Conservation (phyloP, 2,113 vertebrate species). For the Dissostichus mawsoni region DNA sequence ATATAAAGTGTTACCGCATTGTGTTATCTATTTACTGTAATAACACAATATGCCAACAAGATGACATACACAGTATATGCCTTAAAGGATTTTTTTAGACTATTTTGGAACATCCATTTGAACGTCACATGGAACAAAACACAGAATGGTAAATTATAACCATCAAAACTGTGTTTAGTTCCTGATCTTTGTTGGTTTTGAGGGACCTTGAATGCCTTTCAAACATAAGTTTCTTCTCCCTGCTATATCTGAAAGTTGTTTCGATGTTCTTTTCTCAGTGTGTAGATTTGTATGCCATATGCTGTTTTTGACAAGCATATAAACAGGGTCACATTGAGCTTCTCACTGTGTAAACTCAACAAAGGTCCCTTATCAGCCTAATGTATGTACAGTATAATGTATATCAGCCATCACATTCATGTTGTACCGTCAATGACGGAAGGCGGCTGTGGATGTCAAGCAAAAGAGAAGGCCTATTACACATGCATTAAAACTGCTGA, state of each 20-base stretch:
- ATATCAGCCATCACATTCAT: conserved; percentile 12
- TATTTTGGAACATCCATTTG: neutral
- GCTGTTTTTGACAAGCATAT: neutral
- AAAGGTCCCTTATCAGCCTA: conserved; percentile 21
- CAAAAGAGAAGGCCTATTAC: conserved; percentile 36
- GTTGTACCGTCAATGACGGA: conserved; percentile 17
- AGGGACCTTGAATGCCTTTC: neutral
- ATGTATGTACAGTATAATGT: conserved; percentile 33
- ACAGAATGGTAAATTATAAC: no score
- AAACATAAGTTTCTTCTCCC: neutral
- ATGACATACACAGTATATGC: no score
- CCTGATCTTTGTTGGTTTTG: neutral
- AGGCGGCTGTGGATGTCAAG: conserved; percentile 26
- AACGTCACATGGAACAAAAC: neutral
- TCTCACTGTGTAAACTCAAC: neutral
- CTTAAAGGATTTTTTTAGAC: no score
- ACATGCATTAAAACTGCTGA: conserved; percentile 55
- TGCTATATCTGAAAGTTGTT: neutral
- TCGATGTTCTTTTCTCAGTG: neutral
- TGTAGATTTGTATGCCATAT: neutral
- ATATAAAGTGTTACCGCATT: no score
- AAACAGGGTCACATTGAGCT: conserved; percentile 34
- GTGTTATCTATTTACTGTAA: no score
- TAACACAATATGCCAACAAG: no score
- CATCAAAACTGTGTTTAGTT: neutral